Base-by-base conservation (phyloP, 1,140 invertebrate genomes). In the Tetragonula clypearis region DNA sequence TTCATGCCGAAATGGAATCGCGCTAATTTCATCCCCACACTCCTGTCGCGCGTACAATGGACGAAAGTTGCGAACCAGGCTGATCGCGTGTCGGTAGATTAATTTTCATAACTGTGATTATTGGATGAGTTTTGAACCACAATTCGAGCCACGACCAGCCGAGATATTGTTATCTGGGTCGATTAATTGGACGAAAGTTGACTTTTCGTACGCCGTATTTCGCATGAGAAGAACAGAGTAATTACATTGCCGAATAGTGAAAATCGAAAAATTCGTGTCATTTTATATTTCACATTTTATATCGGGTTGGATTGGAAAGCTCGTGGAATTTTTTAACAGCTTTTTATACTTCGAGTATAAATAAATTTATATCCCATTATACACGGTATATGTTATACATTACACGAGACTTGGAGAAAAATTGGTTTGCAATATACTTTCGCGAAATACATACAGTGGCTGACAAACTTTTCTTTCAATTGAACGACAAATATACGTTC, bases 91-190 rank as follows among this genome's bases (percentile, higher is more conserved):
- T 75, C 53, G 26, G 26, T 75, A 75, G 53, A 75, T 75, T 75
- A 75, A 75, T 75, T 75, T 56, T 75, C 73, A 30, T 75, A 75
- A 75, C 73, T 55, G 73, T 56, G n/a, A 75, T 75, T 56, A 56
- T 56, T 30, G 73, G n/a, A 19, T 21, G n/a, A 26, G 15, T 74
- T 56, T 74, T 14, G 17, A 1, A n/a, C 49, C 9, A 30, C 49
- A 30, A 56, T 56, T 56, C 49, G n/a, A 1, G 73, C n/a, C 49
- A 56, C 49, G 6, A 12, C 6, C 17, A 2, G 53, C 15, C 26
- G 26, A 53, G 53, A 26, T 75, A 75, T 75, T 6, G n/a, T 56
- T 75, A 56, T 75, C 53, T 30, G 73, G 3, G 11, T 53, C 73
- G 26, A 75, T 56, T 75, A 75, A 56, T 55, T 75, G n/a, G 26